Percentiles rank a stretch among this genome's conserved stretches.
phyloP scores from a whole-genome alignment of 2,888 invertebrate genomes.

The Hipparchia sbordonii region DNA sequence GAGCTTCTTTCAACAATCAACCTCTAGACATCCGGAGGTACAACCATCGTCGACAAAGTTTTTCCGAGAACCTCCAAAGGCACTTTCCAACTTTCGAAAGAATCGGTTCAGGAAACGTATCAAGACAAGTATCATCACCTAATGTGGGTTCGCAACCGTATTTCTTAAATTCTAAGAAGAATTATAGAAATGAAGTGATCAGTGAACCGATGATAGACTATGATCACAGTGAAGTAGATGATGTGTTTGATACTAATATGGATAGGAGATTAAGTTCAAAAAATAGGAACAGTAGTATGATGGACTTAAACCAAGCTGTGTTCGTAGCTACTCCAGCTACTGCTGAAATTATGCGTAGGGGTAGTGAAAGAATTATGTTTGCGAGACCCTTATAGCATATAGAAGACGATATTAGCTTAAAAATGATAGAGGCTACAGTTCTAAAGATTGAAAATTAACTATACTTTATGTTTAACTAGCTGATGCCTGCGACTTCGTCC shows the following conservation, averaged over 20 bases:
- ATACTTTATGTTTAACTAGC: neutral
- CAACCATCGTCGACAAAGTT: slow-evolving; percentile 67
- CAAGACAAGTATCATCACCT: slow-evolving; percentile 68
- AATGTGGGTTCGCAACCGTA: slow-evolving; percentile 68
- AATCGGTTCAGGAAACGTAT: slow-evolving; percentile 56
- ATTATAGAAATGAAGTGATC: slow-evolving; percentile 61
- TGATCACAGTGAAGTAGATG: slow-evolving; percentile 77
- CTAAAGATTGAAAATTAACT: neutral
- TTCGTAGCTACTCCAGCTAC: slow-evolving; percentile 74
- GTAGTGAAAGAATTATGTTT: slow-evolving; percentile 72
- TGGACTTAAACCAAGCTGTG: slow-evolving; percentile 72
- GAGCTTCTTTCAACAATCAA: slow-evolving; percentile 72
- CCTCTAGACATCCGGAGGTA: slow-evolving; percentile 61
- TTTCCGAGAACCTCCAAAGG: slow-evolving; percentile 72
- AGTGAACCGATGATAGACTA: slow-evolving; percentile 77
- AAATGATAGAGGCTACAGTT: slow-evolving; percentile 4
- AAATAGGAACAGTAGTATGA: slow-evolving; percentile 60
- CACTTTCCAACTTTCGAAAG: slow-evolving; percentile 69
- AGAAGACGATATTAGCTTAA: neutral
- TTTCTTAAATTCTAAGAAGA: slow-evolving; percentile 65
- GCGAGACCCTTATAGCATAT: slow-evolving; percentile 58
- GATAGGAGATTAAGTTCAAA: slow-evolving; percentile 62
- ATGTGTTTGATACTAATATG: slow-evolving; percentile 70
- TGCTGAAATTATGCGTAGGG: slow-evolving; percentile 73
- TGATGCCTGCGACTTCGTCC: too few species aligned